Conservation (phyloP, 2,113 vertebrate genomes). For the Aepyceros melampus region DNA sequence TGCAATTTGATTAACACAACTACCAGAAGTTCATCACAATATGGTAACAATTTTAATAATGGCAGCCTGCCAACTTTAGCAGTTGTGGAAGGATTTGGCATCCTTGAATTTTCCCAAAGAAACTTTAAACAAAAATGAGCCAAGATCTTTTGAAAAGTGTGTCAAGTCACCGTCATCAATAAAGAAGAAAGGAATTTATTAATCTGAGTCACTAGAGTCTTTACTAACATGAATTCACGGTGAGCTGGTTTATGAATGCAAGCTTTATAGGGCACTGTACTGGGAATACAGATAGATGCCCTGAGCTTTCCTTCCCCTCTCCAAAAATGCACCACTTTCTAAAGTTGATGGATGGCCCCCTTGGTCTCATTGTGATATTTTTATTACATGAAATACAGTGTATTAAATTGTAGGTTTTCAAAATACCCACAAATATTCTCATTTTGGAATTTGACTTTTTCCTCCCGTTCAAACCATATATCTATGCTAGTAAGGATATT, state of each 20-base stretch:
- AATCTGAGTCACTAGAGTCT: neutral
- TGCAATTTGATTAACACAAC: constrained; percentile 28
- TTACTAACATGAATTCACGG: neutral
- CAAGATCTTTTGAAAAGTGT: neutral
- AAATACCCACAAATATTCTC: neutral
- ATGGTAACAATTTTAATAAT: constrained; percentile 54
- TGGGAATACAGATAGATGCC: neutral
- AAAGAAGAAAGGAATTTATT: neutral
- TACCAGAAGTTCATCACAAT: constrained; percentile 29
- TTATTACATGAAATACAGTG: neutral
- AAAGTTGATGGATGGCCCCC: neutral
- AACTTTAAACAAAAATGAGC: constrained; percentile 52
- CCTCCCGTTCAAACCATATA: neutral
- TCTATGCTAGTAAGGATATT: neutral
- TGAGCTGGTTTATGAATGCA: neutral
- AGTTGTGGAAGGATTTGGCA: constrained; percentile 8
- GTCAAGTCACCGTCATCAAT: neutral
- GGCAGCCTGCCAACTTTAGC: constrained; percentile 8
- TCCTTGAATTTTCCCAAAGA: constrained; percentile 11
- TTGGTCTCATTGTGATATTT: neutral
- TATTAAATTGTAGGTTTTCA: neutral
- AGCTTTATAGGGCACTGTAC: neutral
- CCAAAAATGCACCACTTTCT: neutral
- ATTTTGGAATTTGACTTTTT: neutral
- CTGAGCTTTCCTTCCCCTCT: neutral